Evolutionary conservation across 2,113 vertebrate species (phyloP), one percentile per base, ranked within the genome.

Genomic region (Pterocles gutturalis): DNA sequence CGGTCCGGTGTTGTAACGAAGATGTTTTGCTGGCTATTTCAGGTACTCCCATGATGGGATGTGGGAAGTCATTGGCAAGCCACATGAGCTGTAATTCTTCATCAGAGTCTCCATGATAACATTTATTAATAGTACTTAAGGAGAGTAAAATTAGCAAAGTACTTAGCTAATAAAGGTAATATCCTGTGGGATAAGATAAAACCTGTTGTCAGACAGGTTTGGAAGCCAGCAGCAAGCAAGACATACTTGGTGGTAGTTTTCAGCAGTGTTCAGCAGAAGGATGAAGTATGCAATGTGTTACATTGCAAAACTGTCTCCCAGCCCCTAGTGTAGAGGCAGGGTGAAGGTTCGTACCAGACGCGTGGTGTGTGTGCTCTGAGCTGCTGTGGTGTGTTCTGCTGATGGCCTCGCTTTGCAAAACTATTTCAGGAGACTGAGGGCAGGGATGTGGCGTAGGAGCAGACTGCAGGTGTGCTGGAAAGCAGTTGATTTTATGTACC

Each of bases 241-340:
- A n/a, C 15, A 5, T 7, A 10, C 11, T 11, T 18, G 21, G 21
- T 36, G 79, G 71, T 29, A 17, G 49, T 58, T 86, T 57, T 65
- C 71, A 26, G 31, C 2, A 17, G 49, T 7, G 1, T 28, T 34
- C 18, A 29, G 22, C 13, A 13, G 38, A 62, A 46, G 77, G 65
- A 55, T 31, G 43, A 53, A 14, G 33, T 4, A 53, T 1, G 0
- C 9, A 4, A 2, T 0, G 3, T 26, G 45, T 57, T 43, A 12
- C 58, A 22, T 11, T 11, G 54, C 60, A 46, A 11, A 67, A 29
- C 64, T 46, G 48, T 24, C 45, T 41, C 38, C 28, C 43, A 26
- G 48, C 53, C 58, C 38, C 1, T 2, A 6, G n/a, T 4, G 5
- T 21, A 7, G 4, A 62, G 71, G 72, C 90, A 46, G 72, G 45